Evolutionary conservation across 2,888 invertebrate genomes (phyloP), one percentile per base, ranked within the genome.

Genomic region (Perizoma affinitatum): DNA sequence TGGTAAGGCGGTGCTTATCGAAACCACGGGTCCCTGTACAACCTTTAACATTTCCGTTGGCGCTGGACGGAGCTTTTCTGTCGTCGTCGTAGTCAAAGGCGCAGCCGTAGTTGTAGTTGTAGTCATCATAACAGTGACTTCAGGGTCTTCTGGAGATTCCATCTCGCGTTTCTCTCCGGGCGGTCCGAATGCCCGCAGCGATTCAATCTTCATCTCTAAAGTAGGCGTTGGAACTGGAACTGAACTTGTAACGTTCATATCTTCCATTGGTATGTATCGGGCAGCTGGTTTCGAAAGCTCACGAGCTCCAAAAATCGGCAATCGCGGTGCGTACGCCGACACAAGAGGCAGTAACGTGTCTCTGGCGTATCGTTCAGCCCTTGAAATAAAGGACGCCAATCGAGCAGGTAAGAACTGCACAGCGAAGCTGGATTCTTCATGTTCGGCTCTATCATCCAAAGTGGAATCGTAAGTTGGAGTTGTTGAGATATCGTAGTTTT

Each of bases 401-500:
- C 96, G 93, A 67, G 96, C 95, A 0, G 97, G 97, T 46, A 97
- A 87, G 75, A 96, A 94, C 80, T 97, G 97, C 0, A 97, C 96
- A 0, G 95, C 96, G 58, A 94, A 92, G 60, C 91, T 84, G 5
- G 83, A 65, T 62, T 88, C 86, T 65, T 83, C 88, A 70, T 82
- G 91, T 71, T 83, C 90, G 0, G 73, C 82, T 57, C 80, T 78
- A 60, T 85, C 84, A 60, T 84, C 82, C 80, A 75, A 83, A 22
- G 76, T 71, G 34, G 80, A 76, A 58, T 90, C 88, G 71, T 90
- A 87, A 22, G 87, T 86, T 5, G 90, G 83, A 0, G 88, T 88
- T 0, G 87, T 87, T 0, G 90, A 69, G 73, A 90, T 68, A 79
- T 92, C 76, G 88, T 89, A 92, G 72, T 92, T 89, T 70, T 91